Base-by-base conservation (phyloP, 2,797 vertebrate species). In the Chaetophractus vellerosus region DNA sequence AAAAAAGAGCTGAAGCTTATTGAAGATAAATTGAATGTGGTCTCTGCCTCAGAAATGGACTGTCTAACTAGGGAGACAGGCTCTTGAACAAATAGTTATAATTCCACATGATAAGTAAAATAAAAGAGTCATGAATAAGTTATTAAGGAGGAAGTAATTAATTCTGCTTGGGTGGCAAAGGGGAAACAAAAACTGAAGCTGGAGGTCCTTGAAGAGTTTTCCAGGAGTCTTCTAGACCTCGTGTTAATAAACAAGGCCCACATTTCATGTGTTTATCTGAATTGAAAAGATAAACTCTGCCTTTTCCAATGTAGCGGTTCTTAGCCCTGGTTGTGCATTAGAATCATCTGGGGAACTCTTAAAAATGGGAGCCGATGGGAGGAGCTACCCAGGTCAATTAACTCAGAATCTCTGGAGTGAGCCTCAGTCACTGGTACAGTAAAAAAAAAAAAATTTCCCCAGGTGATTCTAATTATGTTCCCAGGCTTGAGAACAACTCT, bases 61-160 rank as follows among this genome's bases (percentile, higher is more conserved):
- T 45, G n/a, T 66, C 59, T 81, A 90, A 81, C 38, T 31, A 28
- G 57, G 57, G 21, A 94, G 84, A 82, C 1, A 78, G 36, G 26
- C 64, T 85, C 41, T 50, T 36, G 63, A 69, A 87, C 15, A 71
- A 75, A 90, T 93, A 81, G 93, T 90, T 92, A 64, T 61, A 89
- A 95, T 80, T 96, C 88, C 48, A 83, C 7, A 6, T 75, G 80
- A 78, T 94, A 90, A 96, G n/a, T 81, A 69, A 94, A 90, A 92
- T 88, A 74, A 90, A 96, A 96, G 72, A 90, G 15, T 45, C 63
- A 61, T 72, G 63, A 69, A 74, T 82, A 63, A 85, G 14, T 92
- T 85, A 88, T 94, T 76, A 93, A 72, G 18, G 78, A 75, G 74
- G 72, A 50, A 95, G 61, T 68, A 94, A 97, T 97, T 94, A 96